Evolutionary conservation across 1,140 invertebrate genomes (phyloP), one percentile per base, ranked within the genome.

Genomic region (Bombus pyrosoma): DNA sequence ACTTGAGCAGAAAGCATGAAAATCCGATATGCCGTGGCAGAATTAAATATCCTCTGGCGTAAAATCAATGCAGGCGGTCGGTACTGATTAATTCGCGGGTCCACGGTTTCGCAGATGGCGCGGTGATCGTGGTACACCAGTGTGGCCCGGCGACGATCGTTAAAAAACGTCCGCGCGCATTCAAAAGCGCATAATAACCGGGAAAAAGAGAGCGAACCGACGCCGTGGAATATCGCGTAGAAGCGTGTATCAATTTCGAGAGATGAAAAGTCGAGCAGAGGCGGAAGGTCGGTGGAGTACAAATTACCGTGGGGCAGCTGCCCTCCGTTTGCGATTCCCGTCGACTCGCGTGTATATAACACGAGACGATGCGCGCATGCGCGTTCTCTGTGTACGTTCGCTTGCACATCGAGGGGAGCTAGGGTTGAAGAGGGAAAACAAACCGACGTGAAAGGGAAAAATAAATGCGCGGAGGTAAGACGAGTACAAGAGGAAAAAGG

Each of bases 241-340:
- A 81, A 39, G 47, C 37, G 59, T 59, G 71, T 81, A 75, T 81
- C 78, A 85, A 81, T 85, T 81, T 37, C 34, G 73, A 81, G 59
- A 85, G 84, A 75, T 81, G 84, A 85, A 81, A 74, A 85, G 78
- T 85, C 66, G 69, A 68, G 79, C 79, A 62, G 62, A 68, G 78
- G 47, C 47, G 53, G 71, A 39, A 39, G 43, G 34, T 34, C 25
- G 71, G 59, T 39, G 78, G 69, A 85, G 83, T 22, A 85, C 62
- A 81, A 85, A 81, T 81, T 81, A 81, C 43, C 69, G 78, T 47
- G 79, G 71, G 84, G 79, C 79, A 85, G 84, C 71, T 85, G 77
- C 25, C 43, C 71, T 81, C 12, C 43, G 22, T n/a, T 73, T 22
- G 57, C 41, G 15, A 64, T 73, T 64, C 34, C 34, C 18, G 73